Evolutionary conservation across 2,888 invertebrate genomes (phyloP).

Genomic region (Adineta ricciae): DNA sequence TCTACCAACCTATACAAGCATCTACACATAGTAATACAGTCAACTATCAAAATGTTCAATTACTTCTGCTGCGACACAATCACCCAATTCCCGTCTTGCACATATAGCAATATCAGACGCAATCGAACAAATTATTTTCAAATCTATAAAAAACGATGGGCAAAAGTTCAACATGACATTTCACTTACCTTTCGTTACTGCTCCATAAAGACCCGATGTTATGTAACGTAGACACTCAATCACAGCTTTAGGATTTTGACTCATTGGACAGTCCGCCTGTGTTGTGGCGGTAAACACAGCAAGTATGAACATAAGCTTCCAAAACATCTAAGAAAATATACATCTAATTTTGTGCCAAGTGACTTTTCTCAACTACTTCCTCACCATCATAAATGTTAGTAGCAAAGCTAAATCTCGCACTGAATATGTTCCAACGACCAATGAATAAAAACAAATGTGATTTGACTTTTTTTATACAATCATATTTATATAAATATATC

Average conservation of each 20-base stretch:
- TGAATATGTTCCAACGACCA: too few relatives aligned
- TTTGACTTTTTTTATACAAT: neutral
- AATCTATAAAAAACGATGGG: neutral
- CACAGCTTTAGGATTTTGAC: neutral
- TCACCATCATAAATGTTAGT: neutral
- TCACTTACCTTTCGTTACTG: neutral
- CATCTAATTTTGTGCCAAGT: neutral
- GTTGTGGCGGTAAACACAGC: neutral
- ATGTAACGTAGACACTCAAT: neutral
- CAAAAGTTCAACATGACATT: too few relatives aligned
- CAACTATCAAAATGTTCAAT: neutral
- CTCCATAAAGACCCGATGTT: neutral
- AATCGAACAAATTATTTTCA: neutral
- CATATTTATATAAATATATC: neutral
- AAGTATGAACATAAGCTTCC: neutral
- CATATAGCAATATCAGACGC: neutral
- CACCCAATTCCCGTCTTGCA: neutral
- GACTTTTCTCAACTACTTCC: neutral
- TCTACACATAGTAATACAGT: neutral
- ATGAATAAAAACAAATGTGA: neutral
- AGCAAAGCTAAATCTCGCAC: too few relatives aligned
- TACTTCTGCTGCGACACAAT: neutral
- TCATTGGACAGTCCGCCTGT: neutral
- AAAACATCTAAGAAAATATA: neutral
- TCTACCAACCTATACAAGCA: neutral